Conservation (phyloP, 2,888 invertebrate species). For the Lingula anatina region DNA sequence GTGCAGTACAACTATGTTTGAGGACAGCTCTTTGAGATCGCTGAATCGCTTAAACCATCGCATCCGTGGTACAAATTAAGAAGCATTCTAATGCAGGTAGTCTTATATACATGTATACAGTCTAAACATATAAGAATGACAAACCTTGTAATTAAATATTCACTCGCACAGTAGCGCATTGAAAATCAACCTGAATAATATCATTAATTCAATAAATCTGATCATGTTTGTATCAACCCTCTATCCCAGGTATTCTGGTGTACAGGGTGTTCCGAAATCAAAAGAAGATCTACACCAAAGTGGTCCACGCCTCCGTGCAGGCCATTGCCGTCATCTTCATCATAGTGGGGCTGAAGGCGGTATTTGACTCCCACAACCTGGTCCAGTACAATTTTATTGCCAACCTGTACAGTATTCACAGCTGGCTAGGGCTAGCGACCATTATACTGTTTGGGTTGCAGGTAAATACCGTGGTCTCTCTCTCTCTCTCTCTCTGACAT, state of each 20-base stretch:
- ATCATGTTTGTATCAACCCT: no score
- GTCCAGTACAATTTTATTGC: slow-evolving; percentile 48
- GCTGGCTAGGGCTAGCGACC: slow-evolving; percentile 74
- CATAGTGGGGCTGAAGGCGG: slow-evolving; percentile 69
- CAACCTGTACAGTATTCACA: slow-evolving; percentile 62
- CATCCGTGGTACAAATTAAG: no score
- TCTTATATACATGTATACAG: no score
- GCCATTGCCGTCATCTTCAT: slow-evolving; percentile 64
- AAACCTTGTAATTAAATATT: no score
- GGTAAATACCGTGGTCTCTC: slow-evolving; percentile 51
- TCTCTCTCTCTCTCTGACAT: background rate
- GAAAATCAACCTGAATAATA: no score
- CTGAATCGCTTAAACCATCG: no score
- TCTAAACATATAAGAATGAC: no score
- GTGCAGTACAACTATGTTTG: no score
- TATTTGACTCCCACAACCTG: slow-evolving; percentile 71
- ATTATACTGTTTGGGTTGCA: slow-evolving; percentile 69
- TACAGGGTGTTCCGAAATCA: slow-evolving; percentile 72
- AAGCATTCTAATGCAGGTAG: no score
- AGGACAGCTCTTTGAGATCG: no score
- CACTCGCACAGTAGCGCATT: no score
- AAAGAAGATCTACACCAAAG: slow-evolving; percentile 69
- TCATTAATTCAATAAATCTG: no score
- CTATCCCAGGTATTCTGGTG: slow-evolving; percentile 67
- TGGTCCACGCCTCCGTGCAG: slow-evolving; percentile 69